These are phyloP conservation scores for Lordiphosa stackelbergi DNA, from an alignment of 1,140 invertebrate genomes.

Conservation along the genomic window DNA sequence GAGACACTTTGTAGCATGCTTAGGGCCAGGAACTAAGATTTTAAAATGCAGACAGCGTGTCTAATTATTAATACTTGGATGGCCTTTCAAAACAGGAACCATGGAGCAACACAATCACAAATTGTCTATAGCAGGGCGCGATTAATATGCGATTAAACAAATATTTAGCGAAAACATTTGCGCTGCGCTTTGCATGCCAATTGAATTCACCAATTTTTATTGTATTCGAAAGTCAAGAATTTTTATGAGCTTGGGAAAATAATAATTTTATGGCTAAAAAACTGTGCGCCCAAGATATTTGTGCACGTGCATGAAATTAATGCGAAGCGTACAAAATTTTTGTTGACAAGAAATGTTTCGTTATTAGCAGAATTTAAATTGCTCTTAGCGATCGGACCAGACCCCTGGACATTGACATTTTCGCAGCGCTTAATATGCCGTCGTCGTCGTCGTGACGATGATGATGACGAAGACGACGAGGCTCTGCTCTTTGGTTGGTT, in stretches of 20 bases:
- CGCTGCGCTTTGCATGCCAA: constrained; percentile 46
- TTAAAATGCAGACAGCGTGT: constrained; percentile 64
- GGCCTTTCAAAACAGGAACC: constrained; percentile 1
- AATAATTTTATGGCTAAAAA: constrained; percentile 72
- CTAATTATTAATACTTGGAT: constrained; percentile 65
- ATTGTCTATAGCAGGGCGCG: constrained; percentile 64
- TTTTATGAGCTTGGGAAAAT: constrained; percentile 75
- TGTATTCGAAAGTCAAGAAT: constrained; percentile 63
- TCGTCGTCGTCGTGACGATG: constrained; percentile 46
- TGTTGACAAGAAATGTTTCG: constrained; percentile 51
- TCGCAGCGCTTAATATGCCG: constrained; percentile 64
- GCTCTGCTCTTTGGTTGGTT: constrained; percentile 18
- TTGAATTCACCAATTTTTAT: constrained; percentile 35
- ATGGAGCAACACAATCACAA: constrained; percentile 12
- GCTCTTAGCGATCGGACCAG: constrained; percentile 41
- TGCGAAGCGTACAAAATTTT: constrained; percentile 42
- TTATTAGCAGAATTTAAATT: constrained; percentile 76
- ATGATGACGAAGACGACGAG: constrained; percentile 41
- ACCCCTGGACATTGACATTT: constrained; percentile 61
- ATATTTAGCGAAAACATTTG: constrained; percentile 73
- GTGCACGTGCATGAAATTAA: constrained; percentile 69
- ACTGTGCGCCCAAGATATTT: constrained; percentile 12
- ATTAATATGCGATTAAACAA: constrained; percentile 76
- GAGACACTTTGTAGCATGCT: constrained; percentile 46
- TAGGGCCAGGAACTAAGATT: background rate